A percentile compares a stretch with the other conserved stretches of the same genome.
These are phyloP conservation scores for Verasper variegatus DNA, from an alignment of 2,113 vertebrate genomes.

Conservation along the genomic window DNA sequence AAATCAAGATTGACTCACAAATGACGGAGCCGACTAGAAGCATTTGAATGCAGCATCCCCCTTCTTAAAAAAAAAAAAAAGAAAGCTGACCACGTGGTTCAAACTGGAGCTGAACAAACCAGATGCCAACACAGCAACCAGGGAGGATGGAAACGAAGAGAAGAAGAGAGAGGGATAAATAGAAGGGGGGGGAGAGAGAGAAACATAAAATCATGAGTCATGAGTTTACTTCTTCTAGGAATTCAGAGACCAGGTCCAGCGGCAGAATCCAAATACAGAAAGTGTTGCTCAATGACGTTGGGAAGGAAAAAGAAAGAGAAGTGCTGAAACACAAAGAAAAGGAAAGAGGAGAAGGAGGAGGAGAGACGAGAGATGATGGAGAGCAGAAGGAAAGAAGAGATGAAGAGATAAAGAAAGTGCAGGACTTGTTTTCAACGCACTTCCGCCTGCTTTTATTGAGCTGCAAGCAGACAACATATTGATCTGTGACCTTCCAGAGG, in stretches of 20 bases:
- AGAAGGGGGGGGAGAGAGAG: not conserved
- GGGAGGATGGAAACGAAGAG: not conserved
- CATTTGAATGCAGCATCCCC: slow-evolving; percentile 42
- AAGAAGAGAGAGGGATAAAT: not conserved
- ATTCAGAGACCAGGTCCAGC: not conserved
- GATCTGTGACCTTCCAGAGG: no score
- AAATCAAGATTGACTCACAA: not conserved
- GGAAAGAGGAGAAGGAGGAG: no score
- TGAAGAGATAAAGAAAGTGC: not conserved
- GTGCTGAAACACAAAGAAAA: no score
- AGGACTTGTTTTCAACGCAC: not conserved
- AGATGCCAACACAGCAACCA: slow-evolving; percentile 80
- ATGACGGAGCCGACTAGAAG: not conserved
- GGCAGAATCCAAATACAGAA: not conserved
- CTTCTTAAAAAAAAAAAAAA: not conserved
- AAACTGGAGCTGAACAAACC: slow-evolving; percentile 41
- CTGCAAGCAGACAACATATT: not conserved
- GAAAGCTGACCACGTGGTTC: slow-evolving; percentile 33
- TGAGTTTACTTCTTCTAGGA: not conserved
- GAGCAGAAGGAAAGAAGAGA: not conserved
- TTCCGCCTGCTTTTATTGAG: not conserved
- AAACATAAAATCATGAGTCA: not conserved
- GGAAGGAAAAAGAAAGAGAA: not conserved
- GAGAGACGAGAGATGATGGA: not conserved
- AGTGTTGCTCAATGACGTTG: no score